Evolutionary conservation across 2,113 vertebrate species (phyloP).

Genomic region (Struthio camelus): DNA sequence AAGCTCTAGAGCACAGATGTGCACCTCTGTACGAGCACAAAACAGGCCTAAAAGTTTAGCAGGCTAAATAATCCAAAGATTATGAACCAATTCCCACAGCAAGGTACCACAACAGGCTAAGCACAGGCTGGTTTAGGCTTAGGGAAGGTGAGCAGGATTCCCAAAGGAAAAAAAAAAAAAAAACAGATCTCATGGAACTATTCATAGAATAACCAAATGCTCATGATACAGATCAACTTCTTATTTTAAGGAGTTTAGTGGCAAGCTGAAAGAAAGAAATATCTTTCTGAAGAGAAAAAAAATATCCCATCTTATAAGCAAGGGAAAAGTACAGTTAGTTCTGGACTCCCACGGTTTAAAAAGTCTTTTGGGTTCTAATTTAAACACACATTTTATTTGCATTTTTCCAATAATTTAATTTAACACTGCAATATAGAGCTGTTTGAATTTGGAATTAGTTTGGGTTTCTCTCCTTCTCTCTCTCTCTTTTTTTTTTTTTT

Average conservation of each 20-base stretch:
- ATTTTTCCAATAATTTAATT: not conserved
- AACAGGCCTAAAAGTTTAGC: not conserved
- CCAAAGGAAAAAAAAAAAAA: not conserved
- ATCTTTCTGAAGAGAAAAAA: not conserved
- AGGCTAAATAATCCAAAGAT: not conserved
- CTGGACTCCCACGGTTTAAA: not conserved
- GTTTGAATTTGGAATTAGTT: not conserved
- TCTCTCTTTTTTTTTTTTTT: not conserved
- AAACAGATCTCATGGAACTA: not conserved
- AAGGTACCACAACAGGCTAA: not conserved
- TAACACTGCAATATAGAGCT: not conserved
- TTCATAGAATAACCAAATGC: not conserved
- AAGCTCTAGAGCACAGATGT: not conserved
- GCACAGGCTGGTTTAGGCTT: not conserved
- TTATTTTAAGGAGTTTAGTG: not conserved
- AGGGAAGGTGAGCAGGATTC: not conserved
- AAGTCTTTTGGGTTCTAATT: not conserved
- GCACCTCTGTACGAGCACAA: not conserved
- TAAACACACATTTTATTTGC: not conserved
- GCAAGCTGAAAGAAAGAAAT: not conserved
- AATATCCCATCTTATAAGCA: not conserved
- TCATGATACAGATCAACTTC: not conserved
- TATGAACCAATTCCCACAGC: not conserved
- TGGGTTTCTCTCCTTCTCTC: not conserved
- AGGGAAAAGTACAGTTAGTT: not conserved